Evolutionary conservation across 1,140 invertebrate species (phyloP), one percentile per base, ranked within the genome.

Genomic region (Agraylea sexmaculata): DNA sequence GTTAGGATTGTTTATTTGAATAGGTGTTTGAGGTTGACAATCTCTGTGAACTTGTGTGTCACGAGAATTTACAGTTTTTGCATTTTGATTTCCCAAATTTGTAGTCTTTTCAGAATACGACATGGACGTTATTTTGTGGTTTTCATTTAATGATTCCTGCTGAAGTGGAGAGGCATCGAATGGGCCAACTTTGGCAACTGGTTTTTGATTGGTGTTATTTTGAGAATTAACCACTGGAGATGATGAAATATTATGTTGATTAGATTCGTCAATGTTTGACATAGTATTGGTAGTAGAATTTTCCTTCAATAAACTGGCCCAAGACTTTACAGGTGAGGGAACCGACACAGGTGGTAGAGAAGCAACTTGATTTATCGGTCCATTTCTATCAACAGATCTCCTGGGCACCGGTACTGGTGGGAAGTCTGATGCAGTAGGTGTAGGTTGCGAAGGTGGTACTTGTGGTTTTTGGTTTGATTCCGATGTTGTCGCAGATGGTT

Each of bases 151-250:
- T 2, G 47, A 31, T 11, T 54, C 47, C 19, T 51, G 51, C 42
- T 60, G 58, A 10, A 60, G 45, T 4, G 62, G 63, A 1, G 64
- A 68, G 0, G 66, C 66, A 31, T 73, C 70, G 48, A 60, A 74
- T 15, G 71, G 71, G 6, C 64, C 64, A 12, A 74, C 71, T 53
- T 73, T 74, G 12, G 71, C 71, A 7, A 73, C 64, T 2, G 70
- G 71, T 47, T 70, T 73, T 22, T 67, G 69, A 18, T 43, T 53
- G 8, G 40, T 37, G 21, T 47, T 21, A 19, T 16, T 11, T 27
- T 17, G n/a, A n/a, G n/a, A n/a, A n/a, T n/a, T n/a, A n/a, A n/a
- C n/a, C n/a, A n/a, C n/a, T n/a, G n/a, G n/a, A n/a, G n/a, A n/a
- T n/a, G n/a, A n/a, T n/a, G n/a, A n/a, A n/a, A n/a, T n/a, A n/a